Base-by-base conservation (phyloP, 2,113 vertebrate species). In the Cnemophilus loriae region DNA sequence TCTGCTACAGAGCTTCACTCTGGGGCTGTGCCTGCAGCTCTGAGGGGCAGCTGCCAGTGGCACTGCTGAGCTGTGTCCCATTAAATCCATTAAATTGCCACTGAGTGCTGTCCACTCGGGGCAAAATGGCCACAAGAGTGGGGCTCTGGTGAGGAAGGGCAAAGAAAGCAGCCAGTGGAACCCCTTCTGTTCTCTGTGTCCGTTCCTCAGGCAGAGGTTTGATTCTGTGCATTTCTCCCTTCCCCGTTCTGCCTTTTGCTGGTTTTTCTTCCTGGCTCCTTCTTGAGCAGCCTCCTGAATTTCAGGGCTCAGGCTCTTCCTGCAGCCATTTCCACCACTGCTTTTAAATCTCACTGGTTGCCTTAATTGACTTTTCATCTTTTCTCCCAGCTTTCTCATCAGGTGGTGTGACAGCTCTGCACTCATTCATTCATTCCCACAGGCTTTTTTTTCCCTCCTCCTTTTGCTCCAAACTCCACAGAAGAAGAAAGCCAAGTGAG, bases 271-370 rank as follows among this genome's bases (percentile, higher is more conserved):
- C 69, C 70, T 85, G 46, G 20, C 14, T 81, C 33, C 30, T 90
- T 61, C 6, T 3, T 37, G 56, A 92, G 93, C 44, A 74, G 32
- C 59, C 26, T 91, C 78, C 41, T 83, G 32, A 7, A 67, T 84
- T 93, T 52, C 67, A 39, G 23, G 64, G 78, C 41, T 32, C 37
- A 7, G 74, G 44, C 35, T 35, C 59, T 77, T 81, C 68, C 78
- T 77, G 57, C 87, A 71, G 39, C 59, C 59, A 7, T 61, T 93
- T 57, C 91, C 90, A 87, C 88, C 86, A 46, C 81, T 70, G 81
- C 85, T 96, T 93, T 94, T 84, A 87, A 97, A 84, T 83, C 65
- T 94, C 85, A 92, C 92, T 96, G 90, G 28, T 93, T 95, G 96
- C 95, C 97, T 98, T 97, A 97, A 90, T 37, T 74, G 76, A 84